phyloP scores from a whole-genome alignment of 2,797 vertebrate species.

The Coendou prehensilis region DNA sequence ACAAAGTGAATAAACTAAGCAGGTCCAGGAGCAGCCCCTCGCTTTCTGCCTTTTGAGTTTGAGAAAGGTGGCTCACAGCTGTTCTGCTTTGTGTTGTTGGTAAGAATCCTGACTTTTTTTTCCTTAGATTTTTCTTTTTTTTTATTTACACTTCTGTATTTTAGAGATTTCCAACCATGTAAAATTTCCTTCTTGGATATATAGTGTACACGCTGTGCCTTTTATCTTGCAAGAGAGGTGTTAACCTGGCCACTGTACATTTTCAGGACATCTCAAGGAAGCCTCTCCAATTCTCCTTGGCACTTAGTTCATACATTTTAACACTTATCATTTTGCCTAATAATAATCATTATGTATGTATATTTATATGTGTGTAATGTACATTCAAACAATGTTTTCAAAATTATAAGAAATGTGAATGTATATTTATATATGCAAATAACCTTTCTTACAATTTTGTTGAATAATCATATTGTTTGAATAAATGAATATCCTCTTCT shows the following conservation, averaged over 20 bases:
- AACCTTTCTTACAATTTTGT: constrained; percentile 18
- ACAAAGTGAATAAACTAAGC: neutral
- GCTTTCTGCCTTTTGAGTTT: neutral
- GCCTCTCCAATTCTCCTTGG: neutral
- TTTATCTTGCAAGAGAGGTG: neutral
- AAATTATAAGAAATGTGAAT: neutral
- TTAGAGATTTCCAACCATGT: neutral
- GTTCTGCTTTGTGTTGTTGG: constrained; percentile 19
- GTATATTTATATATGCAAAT: neutral
- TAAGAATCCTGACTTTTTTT: constrained; percentile 25
- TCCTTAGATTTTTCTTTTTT: neutral
- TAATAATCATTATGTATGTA: neutral
- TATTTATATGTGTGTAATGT: neutral
- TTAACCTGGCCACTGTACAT: neutral
- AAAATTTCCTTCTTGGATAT: neutral
- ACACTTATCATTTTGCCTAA: neutral
- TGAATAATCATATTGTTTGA: constrained; percentile 44
- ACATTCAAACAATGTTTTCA: neutral
- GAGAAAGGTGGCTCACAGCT: neutral
- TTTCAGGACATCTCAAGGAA: neutral
- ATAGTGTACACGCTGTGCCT: neutral
- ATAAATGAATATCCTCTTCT: constrained; percentile 10
- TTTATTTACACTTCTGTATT: constrained; percentile 28
- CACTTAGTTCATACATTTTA: neutral
- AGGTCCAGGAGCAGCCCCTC: neutral